Evolutionary conservation across 1,140 invertebrate genomes (phyloP), one percentile per base, ranked within the genome.

Genomic region (Heterodera carotae): DNA sequence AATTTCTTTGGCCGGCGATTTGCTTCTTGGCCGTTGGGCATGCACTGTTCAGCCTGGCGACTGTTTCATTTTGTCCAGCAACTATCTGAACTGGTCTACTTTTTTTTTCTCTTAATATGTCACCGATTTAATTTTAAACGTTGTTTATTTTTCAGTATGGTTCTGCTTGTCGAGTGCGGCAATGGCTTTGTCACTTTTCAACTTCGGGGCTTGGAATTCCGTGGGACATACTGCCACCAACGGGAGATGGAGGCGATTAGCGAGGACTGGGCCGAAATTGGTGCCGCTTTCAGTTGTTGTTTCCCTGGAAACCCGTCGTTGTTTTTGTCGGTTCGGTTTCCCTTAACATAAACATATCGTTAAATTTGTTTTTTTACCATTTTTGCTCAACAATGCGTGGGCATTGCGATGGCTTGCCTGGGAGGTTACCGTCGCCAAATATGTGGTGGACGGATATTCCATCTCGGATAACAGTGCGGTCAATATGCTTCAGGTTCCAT

Each of bases 111-210:
- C 69, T 90, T 98, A 77, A 96, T 96, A 3, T 98, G 95, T 0
- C 96, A 97, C 89, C 99, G 1, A 99, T 98, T 4, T 10, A 12
- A 43, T 10, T 10, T 10, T 7, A 43, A 43, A 10, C 39, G 39
- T 56, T 56, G 12, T 56, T 56, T 22, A 15, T 56, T 22, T 56
- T 22, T 56, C 89, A 98, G 96, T 86, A 89, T 99, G 33, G 95
- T 99, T 0, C 97, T 99, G 88, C 93, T 99, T 67, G 93, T 99
- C 64, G 97, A 99, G 90, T 90, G 98, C 83, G 97, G 95, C n/a
- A 99, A 99, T 88, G 96, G 97, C 1, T 90, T 99, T 53, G 94
- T 98, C 5, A 99, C 97, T 0, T 99, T 99, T 89, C 97, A 99
- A 90, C 29, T 81, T 12, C 90, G 97, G 77, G 97, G 97, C 5